A percentile compares a stretch with the other conserved stretches of the same genome.
phyloP scores from a whole-genome alignment of 2,797 vertebrate species.

The Eulemur albifrons region DNA sequence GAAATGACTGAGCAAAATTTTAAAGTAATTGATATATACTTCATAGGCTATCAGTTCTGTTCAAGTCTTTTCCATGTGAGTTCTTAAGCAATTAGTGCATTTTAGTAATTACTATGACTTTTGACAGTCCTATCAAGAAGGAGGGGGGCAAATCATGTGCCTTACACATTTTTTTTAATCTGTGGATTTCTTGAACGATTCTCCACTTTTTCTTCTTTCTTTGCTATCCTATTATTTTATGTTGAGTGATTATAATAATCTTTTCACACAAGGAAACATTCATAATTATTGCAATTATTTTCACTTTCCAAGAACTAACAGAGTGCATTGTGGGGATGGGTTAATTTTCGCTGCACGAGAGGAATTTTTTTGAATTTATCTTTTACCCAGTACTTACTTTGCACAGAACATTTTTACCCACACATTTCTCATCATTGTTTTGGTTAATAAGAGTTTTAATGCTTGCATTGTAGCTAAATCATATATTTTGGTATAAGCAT shows the following conservation, averaged over 20 bases:
- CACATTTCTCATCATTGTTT: not conserved
- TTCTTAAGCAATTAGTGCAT: not conserved
- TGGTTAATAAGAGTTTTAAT: not conserved
- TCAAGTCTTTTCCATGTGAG: not conserved
- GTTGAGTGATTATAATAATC: not conserved
- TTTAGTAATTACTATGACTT: not conserved
- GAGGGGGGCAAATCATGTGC: not conserved
- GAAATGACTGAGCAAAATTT: not conserved
- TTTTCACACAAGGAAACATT: not conserved
- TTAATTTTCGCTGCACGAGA: not conserved
- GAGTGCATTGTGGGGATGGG: not conserved
- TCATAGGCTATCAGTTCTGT: too few species aligned
- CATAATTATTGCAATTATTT: not conserved
- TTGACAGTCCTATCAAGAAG: not conserved
- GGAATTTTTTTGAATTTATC: not conserved
- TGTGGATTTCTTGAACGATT: not conserved
- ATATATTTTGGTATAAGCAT: not conserved
- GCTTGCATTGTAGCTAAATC: not conserved
- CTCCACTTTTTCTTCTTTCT: not conserved
- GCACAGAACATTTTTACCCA: not conserved
- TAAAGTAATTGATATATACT: not conserved
- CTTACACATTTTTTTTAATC: not conserved
- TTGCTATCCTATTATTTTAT: not conserved
- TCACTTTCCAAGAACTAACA: not conserved
- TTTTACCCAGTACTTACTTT: not conserved